Base-by-base conservation (phyloP, 2,888 invertebrate species). In the Phyto melanocephala region DNA sequence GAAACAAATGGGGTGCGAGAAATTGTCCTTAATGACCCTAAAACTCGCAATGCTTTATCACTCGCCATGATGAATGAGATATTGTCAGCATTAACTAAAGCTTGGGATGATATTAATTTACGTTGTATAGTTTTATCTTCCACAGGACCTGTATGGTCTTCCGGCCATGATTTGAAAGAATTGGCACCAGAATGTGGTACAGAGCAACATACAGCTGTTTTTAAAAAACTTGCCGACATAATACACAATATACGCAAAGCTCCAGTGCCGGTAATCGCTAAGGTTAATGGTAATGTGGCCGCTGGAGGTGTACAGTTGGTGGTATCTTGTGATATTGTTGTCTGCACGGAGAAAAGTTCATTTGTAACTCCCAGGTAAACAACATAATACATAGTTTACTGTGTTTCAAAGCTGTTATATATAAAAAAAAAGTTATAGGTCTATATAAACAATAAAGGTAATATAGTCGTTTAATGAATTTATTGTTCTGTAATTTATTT, bases 261-360 rank as follows among this genome's bases (percentile, higher is more conserved):
- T 85, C 96, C 97, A 22, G 96, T 99, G 5, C 99, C 99, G 15
- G 94, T 99, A 5, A 95, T 99, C 87, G 97, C 97, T 1, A 95
- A 96, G 90, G 93, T 94, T 0, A 88, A 91, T 85, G 91, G 91
- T 0, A 82, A 87, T 56, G 91, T 89, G 0, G 91, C 91, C 2
- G 99, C 99, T 10, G 99, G 98, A 5, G 99, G 99, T 0, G 98
- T 98, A 88, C 99, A 99, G 89, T 91, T 99, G 62, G 96, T 96
- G 3, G 96, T 97, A 0, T 95, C 97, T 22, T 99, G 98, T 91
- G 99, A 99, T 91, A 95, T 99, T 84, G 95, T 95, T 8, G 92
- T 99, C 72, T 97, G 97, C 84, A 94, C 96, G 1, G 94, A 95
- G 24, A 94, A 92, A 74, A 96, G 98, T 88, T 93, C 93, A 84